Evolutionary conservation across 37 sponge, comb jelly and placozoan species (phyloP).

Genomic region (Beroe ovata): DNA sequence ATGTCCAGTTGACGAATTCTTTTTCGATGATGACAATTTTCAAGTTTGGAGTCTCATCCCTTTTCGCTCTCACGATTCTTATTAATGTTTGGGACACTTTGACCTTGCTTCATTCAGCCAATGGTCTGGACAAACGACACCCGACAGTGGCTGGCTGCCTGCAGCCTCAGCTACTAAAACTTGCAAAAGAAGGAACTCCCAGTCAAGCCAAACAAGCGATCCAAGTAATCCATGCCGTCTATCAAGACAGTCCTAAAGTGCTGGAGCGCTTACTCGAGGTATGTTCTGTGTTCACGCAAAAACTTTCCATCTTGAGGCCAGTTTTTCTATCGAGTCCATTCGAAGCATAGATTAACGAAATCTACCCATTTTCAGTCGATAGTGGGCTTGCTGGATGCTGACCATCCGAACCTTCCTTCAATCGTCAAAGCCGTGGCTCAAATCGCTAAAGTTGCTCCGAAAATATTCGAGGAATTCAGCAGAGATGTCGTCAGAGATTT

Average conservation of each 20-base stretch:
- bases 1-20: too few species aligned
- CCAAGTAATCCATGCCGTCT: slow-evolving; percentile 71
- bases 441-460: slow-evolving; percentile 57
- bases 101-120: too few species aligned
- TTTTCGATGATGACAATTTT: too few species aligned
- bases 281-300: too few species aligned
- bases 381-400: not conserved
- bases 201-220: slow-evolving; percentile 72
- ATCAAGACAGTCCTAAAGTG: slow-evolving; percentile 70
- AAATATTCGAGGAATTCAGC: slow-evolving; percentile 48
- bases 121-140: slow-evolving; percentile 21
- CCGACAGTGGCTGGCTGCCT: slow-evolving; percentile 71
- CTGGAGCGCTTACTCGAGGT: slow-evolving; percentile 73
- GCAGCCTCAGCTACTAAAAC: slow-evolving; percentile 71
- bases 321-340: too few species aligned
- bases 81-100: too few species aligned
- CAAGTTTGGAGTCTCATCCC: too few species aligned
- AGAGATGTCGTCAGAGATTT: slow-evolving; percentile 60
- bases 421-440: slow-evolving; percentile 45
- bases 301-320: too few species aligned
- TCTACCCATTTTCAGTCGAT: slow-evolving; percentile 19
- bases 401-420: slow-evolving; percentile 18
- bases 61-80: too few species aligned
- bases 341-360: too few species aligned
- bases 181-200: slow-evolving; percentile 72